A percentile compares a stretch with the other conserved stretches of the same genome.
Conservation (phyloP, 2,797 vertebrate genomes). For the Hybognathus amarus region DNA sequence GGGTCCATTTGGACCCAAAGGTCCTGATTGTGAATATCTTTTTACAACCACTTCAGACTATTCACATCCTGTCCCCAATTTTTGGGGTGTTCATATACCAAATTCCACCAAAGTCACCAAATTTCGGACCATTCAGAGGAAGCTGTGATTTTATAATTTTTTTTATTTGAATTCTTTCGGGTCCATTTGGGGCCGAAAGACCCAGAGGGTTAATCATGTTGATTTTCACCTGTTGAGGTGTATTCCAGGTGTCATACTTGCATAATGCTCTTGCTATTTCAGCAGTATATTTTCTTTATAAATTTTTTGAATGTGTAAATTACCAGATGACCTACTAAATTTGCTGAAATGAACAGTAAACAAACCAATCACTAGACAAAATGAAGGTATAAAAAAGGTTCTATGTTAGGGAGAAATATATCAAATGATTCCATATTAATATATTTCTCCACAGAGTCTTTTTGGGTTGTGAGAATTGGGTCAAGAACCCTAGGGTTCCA, state of each 20-base stretch:
- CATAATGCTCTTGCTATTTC: not conserved
- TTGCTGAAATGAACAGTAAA: not conserved
- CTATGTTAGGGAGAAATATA: no score
- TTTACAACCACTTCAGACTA: no score
- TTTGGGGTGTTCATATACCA: no score
- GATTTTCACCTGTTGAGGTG: not conserved
- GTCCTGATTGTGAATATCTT: no score
- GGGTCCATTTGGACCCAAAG: no score
- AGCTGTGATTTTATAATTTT: no score
- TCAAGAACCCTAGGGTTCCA: not conserved
- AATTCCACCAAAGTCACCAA: no score
- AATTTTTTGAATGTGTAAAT: not conserved
- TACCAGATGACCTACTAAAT: not conserved
- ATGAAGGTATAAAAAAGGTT: not conserved
- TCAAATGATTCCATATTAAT: not conserved
- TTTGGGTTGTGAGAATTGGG: not conserved
- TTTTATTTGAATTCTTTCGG: no score
- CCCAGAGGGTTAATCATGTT: not conserved
- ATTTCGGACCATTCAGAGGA: no score
- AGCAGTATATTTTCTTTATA: not conserved
- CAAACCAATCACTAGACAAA: not conserved
- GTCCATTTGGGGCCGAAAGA: no score
- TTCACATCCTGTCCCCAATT: no score
- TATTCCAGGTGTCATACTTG: not conserved
- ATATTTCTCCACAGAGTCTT: not conserved